These are phyloP conservation scores for Drosophila murphyi DNA, from an alignment of 1,140 invertebrate species.

Conservation along the genomic window DNA sequence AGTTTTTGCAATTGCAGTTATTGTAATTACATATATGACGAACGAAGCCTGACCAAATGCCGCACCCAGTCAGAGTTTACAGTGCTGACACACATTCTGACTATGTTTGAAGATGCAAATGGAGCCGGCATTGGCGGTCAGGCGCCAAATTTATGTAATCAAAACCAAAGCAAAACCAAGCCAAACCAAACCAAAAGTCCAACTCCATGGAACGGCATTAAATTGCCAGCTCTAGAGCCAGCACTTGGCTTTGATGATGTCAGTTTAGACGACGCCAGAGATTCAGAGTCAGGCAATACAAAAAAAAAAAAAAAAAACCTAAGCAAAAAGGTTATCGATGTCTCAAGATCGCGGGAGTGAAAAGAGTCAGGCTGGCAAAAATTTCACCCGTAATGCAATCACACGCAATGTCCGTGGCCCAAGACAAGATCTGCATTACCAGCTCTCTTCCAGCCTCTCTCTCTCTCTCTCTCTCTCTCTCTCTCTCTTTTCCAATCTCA, in stretches of 20 bases:
- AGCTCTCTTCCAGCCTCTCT: constrained; percentile 3
- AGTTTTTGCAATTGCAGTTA: constrained; percentile 66
- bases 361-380: constrained; percentile 52
- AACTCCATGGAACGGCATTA: constrained; percentile 56
- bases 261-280: constrained; percentile 34
- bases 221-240: constrained; percentile 52
- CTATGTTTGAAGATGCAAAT: constrained; percentile 75
- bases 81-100: constrained; percentile 55
- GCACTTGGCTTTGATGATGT: constrained; percentile 66
- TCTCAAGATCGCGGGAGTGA: constrained; percentile 61
- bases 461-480: neutral
- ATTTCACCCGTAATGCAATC: constrained; percentile 81
- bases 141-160: constrained; percentile 80
- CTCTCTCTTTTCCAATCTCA: too few species aligned
- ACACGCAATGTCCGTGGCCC: constrained; percentile 69
- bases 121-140: constrained; percentile 55
- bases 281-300: constrained; percentile 4
- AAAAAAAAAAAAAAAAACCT: constrained; percentile 14
- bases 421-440: constrained; percentile 39
- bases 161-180: constrained; percentile 52
- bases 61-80: constrained; percentile 41
- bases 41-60: constrained; percentile 27
- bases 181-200: constrained; percentile 33
- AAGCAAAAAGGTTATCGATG: constrained; percentile 73
- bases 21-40: constrained; percentile 75